Percentiles rank a stretch among this genome's conserved stretches.
Conservation (phyloP, 2,888 invertebrate species). For the Drosophila eohydei region DNA sequence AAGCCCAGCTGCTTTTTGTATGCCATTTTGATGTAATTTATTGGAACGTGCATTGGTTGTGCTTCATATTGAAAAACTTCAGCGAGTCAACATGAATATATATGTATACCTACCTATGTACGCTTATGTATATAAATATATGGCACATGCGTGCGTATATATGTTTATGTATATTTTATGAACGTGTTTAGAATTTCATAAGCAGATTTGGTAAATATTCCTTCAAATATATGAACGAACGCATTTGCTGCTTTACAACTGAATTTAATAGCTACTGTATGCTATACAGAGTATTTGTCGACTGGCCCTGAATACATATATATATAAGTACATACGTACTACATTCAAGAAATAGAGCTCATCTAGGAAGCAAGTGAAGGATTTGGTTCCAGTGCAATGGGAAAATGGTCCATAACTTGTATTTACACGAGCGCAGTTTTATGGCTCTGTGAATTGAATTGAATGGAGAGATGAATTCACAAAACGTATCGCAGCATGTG, state of each 20-base stretch:
- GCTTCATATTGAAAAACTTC: conserved; percentile 40
- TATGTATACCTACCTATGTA: conserved; percentile 6
- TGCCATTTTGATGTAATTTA: conserved; percentile 65
- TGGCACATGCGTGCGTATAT: background rate
- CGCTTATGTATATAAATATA: conserved; percentile 13
- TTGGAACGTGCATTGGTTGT: conserved; percentile 61
- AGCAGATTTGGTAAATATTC: conserved; percentile 28
- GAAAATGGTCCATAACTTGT: conserved; percentile 54
- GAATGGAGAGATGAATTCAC: conserved; percentile 29
- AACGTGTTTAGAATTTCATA: conserved; percentile 65
- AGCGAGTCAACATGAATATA: conserved; percentile 44
- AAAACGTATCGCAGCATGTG: conserved; percentile 55
- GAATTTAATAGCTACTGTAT: conserved; percentile 48
- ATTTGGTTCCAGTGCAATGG: conserved; percentile 35
- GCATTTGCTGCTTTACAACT: conserved; percentile 55
- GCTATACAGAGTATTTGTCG: conserved; percentile 18
- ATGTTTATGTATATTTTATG: conserved; percentile 47
- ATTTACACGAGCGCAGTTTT: conserved; percentile 38
- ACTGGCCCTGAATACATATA: background rate
- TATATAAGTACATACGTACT: background rate
- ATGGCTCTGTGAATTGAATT: conserved; percentile 47
- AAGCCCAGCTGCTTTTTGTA: conserved; percentile 22
- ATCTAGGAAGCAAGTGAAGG: conserved; percentile 28
- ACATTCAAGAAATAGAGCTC: background rate
- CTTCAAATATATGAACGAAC: conserved; percentile 35